Evolutionary conservation across 2,797 vertebrate species (phyloP).

Genomic region (Hozukius guyotensis): DNA sequence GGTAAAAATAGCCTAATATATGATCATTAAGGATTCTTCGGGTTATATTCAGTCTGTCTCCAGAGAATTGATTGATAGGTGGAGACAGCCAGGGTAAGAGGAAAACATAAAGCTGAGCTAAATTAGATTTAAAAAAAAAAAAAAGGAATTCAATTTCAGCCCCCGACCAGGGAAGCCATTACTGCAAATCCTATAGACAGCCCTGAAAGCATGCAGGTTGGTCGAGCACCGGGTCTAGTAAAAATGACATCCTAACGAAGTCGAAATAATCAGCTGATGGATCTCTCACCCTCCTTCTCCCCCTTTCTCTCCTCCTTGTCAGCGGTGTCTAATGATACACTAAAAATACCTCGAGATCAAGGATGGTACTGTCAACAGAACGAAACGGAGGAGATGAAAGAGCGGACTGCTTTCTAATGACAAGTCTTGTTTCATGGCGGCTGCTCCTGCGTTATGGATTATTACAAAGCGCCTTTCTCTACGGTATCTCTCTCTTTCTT

Average conservation of each 20-base stretch:
- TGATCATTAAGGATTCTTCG: constrained; percentile 57
- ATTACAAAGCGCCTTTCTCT: neutral
- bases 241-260: constrained; percentile 65
- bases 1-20: constrained; percentile 27
- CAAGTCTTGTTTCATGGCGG: constrained; percentile 6
- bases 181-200: constrained; percentile 40
- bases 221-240: constrained; percentile 20
- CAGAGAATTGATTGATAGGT: constrained; percentile 60
- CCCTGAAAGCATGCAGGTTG: constrained; percentile 18
- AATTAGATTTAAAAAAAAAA: constrained; percentile 60
- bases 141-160: constrained; percentile 48
- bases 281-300: constrained; percentile 15
- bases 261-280: constrained; percentile 67
- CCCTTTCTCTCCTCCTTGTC: constrained; percentile 19
- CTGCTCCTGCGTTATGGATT: constrained; percentile 5
- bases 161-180: constrained; percentile 41
- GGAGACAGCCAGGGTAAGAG: neutral
- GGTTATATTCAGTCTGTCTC: constrained; percentile 38
- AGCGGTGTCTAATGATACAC: constrained; percentile 51
- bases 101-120: constrained; percentile 55
- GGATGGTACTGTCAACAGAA: constrained; percentile 37
- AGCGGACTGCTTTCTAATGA: constrained; percentile 22
- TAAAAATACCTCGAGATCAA: constrained; percentile 63
- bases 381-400: constrained; percentile 44
- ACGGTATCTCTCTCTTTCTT: neutral